A percentile compares a stretch with the other conserved stretches of the same genome.
These are phyloP conservation scores for Beroe ovata DNA, from an alignment of 37 sponge, comb jelly and placozoan species.

Conservation along the genomic window DNA sequence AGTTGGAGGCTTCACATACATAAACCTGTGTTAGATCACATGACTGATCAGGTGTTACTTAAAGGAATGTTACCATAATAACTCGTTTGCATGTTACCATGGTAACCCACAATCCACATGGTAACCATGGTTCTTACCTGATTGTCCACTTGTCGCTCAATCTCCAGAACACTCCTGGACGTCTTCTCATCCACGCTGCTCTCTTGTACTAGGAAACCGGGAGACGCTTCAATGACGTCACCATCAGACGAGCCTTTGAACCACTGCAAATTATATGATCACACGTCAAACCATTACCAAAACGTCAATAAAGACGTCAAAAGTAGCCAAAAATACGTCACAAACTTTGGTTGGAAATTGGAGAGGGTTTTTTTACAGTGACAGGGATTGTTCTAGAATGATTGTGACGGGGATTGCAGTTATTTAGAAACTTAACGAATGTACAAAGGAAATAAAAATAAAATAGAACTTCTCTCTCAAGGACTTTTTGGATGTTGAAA, in stretches of 20 bases:
- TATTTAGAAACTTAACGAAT: neutral
- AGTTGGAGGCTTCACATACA: constrained; percentile 56
- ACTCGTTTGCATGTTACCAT: too few relatives aligned
- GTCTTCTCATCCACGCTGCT: neutral
- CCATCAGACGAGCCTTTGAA: constrained; percentile 12
- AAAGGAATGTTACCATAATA: too few relatives aligned
- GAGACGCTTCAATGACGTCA: neutral
- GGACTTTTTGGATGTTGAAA: neutral
- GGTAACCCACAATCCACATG: too few relatives aligned
- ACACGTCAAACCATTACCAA: neutral
- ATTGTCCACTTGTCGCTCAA: neutral
- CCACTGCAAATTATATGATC: neutral
- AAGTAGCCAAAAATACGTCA: too few relatives aligned
- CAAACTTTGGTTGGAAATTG: too few relatives aligned
- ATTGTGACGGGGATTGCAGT: neutral
- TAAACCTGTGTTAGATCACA: constrained; percentile 19
- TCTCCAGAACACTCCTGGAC: neutral
- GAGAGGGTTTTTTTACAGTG: too few relatives aligned
- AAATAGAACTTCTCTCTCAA: neutral
- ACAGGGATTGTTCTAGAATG: too few relatives aligned
- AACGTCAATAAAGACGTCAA: neutral
- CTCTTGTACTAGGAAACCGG: neutral
- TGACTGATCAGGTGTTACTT: too few relatives aligned
- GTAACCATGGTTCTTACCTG: too few relatives aligned
- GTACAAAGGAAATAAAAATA: neutral